Evolutionary conservation across 2,113 vertebrate genomes (phyloP), one percentile per base, ranked within the genome.

Genomic region (Origma solitaria): DNA sequence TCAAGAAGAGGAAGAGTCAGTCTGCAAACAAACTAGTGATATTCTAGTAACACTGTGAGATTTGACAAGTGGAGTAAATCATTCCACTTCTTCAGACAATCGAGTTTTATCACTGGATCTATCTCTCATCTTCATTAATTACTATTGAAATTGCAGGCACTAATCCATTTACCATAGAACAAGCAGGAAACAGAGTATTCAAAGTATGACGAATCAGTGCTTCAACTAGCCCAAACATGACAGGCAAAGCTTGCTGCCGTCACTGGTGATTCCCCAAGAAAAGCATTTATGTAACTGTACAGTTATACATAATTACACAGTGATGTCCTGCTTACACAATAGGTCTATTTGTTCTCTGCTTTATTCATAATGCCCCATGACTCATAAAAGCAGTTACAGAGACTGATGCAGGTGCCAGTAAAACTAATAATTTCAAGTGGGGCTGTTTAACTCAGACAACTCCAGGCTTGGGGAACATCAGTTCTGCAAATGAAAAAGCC

Each of bases 221-320:
- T 88, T 84, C 79, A 96, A 81, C 94, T 49, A 92, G 96, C 81
- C 91, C 88, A 88, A 87, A 88, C 94, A 95, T 0, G 72, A 87
- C 7, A 77, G 85, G 78, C 84, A 94, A 91, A 80, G 57, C 78
- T 82, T 83, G 68, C 85, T 96, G 94, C 87, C 33, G 11, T 91
- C 82, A 95, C 47, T 73, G 72, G 94, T 95, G 92, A 93, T 88
- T 96, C 92, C 95, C 80, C 61, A 79, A 86, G 56, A 94, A 97
- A 88, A 97, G 71, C 86, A 82, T 82, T 96, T 86, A 88, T 64
- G 90, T 88, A 96, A 95, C 93, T 80, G 91, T 80, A 62, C 69
- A 95, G 92, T 70, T 94, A 94, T 57, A 53, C 51, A 70, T 82
- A 82, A 95, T 90, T 53, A 86, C 3, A 88, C 37, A 84, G 56